Percentiles rank a stretch among this genome's conserved stretches.
Evolutionary conservation across 2,888 invertebrate species (phyloP).

Genomic region (Steinernema carpocapsae): DNA sequence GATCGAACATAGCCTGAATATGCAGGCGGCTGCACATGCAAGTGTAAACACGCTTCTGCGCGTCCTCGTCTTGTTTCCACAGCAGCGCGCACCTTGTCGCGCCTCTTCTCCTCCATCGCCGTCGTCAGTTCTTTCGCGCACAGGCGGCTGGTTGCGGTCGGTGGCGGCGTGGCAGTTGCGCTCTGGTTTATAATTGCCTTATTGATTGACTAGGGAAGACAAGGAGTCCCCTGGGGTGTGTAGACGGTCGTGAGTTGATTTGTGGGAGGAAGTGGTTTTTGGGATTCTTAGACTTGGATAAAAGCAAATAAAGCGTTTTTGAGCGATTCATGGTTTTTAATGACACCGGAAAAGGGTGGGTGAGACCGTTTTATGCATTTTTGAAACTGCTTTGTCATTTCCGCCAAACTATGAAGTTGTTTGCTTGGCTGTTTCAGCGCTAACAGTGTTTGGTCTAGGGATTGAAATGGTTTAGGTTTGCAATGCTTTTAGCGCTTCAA

Average conservation of each 20-base stretch:
- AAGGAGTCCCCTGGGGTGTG: background rate
- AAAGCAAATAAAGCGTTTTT: background rate
- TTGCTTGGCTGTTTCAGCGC: background rate
- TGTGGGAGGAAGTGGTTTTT: background rate
- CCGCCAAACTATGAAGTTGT: background rate
- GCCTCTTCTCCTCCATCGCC: background rate
- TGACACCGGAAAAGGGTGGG: too few species aligned
- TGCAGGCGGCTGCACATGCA: background rate
- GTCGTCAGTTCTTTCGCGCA: too few species aligned
- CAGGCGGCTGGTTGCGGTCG: constrained; percentile 2
- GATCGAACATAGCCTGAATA: background rate
- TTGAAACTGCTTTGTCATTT: background rate
- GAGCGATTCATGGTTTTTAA: background rate
- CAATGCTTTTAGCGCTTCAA: background rate
- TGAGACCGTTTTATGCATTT: background rate
- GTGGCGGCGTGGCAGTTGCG: background rate
- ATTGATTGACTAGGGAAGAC: constrained; percentile 9
- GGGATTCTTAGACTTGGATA: background rate
- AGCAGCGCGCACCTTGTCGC: background rate
- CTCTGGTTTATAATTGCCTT: background rate
- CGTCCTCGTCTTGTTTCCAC: background rate
- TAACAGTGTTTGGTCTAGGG: background rate
- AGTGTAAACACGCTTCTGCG: background rate
- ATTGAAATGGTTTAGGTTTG: background rate
- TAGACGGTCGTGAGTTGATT: background rate